Evolutionary conservation across 2,888 invertebrate genomes (phyloP).

Genomic region (Pollenia angustigena): DNA sequence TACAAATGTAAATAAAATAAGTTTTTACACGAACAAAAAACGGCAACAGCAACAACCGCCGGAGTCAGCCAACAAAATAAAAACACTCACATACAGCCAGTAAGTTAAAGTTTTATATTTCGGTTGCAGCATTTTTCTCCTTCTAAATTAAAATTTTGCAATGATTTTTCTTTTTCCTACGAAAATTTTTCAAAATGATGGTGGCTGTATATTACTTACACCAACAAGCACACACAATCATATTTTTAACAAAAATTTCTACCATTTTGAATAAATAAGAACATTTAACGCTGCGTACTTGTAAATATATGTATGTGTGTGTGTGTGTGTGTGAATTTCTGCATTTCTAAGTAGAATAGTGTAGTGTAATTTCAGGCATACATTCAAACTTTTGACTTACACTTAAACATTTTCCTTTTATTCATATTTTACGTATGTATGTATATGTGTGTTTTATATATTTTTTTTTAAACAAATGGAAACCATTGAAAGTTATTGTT

Average conservation of each 20-base stretch:
- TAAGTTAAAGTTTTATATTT: slow-evolving; percentile 28
- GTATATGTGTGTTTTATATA: background rate
- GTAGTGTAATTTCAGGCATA: too few relatives aligned
- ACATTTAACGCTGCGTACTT: background rate
- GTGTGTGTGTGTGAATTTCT: too few relatives aligned
- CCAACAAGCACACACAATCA: background rate
- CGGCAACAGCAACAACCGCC: background rate
- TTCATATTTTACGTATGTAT: background rate
- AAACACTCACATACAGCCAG: background rate
- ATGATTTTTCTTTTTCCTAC: slow-evolving; percentile 12
- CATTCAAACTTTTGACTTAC: too few relatives aligned
- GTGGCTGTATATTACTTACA: background rate
- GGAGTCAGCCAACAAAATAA: background rate
- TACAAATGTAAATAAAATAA: background rate
- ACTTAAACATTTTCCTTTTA: background rate
- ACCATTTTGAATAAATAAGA: slow-evolving; percentile 56
- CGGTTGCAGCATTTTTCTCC: background rate
- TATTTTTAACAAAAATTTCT: slow-evolving; percentile 32
- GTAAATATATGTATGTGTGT: background rate
- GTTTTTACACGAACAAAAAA: background rate
- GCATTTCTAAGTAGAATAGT: background rate
- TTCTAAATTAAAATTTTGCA: slow-evolving; percentile 9
- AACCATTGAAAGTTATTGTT: slow-evolving; percentile 43
- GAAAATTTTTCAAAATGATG: background rate
- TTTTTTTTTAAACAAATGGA: background rate